Conservation (phyloP, 2,113 vertebrate species). For the Cranoglanis bouderius region DNA sequence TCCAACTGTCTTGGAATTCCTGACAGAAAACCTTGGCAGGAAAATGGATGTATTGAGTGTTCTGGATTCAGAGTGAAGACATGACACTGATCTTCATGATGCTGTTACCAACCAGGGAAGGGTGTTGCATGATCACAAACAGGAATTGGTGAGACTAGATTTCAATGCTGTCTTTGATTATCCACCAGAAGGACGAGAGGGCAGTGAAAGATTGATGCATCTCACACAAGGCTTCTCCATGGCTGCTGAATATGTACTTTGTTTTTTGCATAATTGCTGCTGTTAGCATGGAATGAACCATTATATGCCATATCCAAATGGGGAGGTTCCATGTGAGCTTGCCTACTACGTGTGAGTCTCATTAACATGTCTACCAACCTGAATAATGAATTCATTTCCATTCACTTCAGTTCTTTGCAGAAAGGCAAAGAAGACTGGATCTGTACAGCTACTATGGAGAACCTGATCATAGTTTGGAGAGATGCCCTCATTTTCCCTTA, state of each 20-base stretch:
- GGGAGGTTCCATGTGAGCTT: neutral
- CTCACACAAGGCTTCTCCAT: neutral
- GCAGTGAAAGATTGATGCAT: neutral
- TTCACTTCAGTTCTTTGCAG: neutral
- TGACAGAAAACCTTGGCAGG: neutral
- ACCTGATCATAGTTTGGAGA: neutral
- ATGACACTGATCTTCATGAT: neutral
- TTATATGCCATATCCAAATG: neutral
- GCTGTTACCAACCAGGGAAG: neutral
- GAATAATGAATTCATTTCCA: neutral
- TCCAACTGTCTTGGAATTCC: neutral
- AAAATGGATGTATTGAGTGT: neutral
- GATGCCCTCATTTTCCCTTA: no score
- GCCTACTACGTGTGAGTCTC: neutral
- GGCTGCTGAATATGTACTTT: neutral
- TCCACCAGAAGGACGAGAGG: neutral
- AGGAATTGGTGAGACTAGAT: neutral
- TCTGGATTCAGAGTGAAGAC: neutral
- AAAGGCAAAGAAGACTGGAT: neutral
- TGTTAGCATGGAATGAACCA: neutral
- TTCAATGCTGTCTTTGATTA: neutral
- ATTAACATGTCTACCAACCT: neutral
- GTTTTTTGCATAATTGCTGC: neutral
- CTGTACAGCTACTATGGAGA: neutral
- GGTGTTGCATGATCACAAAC: neutral